phyloP scores from a whole-genome alignment of 1,140 invertebrate genomes.

The Galendromus occidentalis region DNA sequence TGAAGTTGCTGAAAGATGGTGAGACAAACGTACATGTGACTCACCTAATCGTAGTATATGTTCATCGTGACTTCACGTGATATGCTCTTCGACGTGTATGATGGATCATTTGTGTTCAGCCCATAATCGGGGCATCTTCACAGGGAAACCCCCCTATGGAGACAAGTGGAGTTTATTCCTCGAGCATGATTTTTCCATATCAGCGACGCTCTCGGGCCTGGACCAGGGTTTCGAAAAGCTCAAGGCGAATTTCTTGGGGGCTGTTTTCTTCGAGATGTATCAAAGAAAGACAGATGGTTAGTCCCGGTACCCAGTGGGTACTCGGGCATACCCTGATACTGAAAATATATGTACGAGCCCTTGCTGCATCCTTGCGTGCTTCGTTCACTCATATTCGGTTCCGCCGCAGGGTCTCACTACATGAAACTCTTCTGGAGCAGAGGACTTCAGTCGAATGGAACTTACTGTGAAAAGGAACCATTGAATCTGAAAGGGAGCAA shows the following conservation, averaged over 20 bases:
- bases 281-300: not conserved
- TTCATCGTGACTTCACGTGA: too few relatives aligned
- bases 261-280: slow-evolving; percentile 8
- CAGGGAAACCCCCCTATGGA: not conserved
- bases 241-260: not conserved
- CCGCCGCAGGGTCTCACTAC: not conserved
- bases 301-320: not conserved
- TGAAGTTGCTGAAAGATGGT: too few relatives aligned
- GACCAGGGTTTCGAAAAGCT: not conserved
- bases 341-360: too few relatives aligned
- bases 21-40: too few relatives aligned
- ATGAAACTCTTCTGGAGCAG: not conserved
- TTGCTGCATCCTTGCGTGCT: too few relatives aligned
- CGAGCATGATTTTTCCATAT: not conserved
- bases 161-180: not conserved
- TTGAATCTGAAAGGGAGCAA: not conserved
- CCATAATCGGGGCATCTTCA: too few relatives aligned
- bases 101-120: too few relatives aligned
- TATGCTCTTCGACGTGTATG: too few relatives aligned
- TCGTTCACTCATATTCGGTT: too few relatives aligned
- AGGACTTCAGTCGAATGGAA: not conserved
- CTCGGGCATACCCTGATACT: too few relatives aligned
- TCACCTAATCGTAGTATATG: too few relatives aligned
- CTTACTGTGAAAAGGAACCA: not conserved
- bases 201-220: not conserved